Conservation (phyloP, 2,888 invertebrate species). For the Sphaerolaimus hirsutus region DNA sequence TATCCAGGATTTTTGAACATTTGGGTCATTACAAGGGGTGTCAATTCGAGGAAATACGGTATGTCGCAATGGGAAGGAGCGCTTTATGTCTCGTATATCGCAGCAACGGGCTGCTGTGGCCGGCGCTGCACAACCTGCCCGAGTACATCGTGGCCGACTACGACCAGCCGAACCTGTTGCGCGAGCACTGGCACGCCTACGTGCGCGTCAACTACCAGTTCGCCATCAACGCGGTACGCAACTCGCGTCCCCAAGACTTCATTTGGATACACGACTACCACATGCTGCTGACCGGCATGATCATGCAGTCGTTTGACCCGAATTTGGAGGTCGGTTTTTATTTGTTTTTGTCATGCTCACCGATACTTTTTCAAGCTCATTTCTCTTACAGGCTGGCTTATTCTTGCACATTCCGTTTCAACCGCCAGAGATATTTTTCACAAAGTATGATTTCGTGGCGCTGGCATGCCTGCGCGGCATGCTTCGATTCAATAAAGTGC, state of each 20-base stretch:
- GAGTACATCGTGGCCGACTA: conserved; percentile 24
- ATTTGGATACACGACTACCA: conserved; percentile 88
- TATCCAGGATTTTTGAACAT: too few relatives aligned
- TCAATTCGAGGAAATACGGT: too few relatives aligned
- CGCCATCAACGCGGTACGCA: conserved; percentile 23
- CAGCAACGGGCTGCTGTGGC: conserved; percentile 23
- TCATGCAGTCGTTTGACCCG: conserved; percentile 45
- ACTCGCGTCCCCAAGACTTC: conserved; percentile 36
- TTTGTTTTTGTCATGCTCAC: conserved; percentile 43
- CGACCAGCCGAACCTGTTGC: conserved; percentile 13
- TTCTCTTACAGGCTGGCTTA: conserved; percentile 50
- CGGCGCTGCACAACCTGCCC: conserved; percentile 23
- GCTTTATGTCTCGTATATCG: too few relatives aligned
- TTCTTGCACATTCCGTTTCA: conserved; percentile 85
- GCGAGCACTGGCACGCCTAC: conserved; percentile 21
- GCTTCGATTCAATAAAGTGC: conserved; percentile 68
- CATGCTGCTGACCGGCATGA: conserved; percentile 68
- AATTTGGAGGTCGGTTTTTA: conserved; percentile 4
- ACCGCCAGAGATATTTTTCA: conserved; percentile 60
- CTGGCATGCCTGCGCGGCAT: conserved; percentile 64
- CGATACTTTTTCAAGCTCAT: too few relatives aligned
- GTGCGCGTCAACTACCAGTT: conserved; percentile 24
- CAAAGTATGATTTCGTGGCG: conserved; percentile 15
- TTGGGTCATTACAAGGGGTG: too few relatives aligned
- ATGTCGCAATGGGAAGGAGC: too few relatives aligned